Percentiles rank a stretch among this genome's conserved stretches.
Evolutionary conservation across 2,113 vertebrate species (phyloP).

Genomic region (Rhea pennata): DNA sequence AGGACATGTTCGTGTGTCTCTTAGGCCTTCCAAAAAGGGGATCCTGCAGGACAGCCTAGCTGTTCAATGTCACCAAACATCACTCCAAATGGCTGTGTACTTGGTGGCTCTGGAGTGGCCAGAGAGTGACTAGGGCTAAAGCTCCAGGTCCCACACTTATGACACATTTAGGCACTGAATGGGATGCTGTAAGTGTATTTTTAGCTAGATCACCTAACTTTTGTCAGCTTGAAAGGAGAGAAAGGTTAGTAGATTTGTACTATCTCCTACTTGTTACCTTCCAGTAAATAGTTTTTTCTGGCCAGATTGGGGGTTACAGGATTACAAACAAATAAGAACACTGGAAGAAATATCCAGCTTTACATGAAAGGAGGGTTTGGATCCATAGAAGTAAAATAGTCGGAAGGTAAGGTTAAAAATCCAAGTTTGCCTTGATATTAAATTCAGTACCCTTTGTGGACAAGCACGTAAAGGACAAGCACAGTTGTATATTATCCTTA

Average conservation of each 20-base stretch:
- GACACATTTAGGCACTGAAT: neutral
- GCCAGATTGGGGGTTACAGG: neutral
- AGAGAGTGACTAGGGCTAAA: neutral
- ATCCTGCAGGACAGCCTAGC: neutral
- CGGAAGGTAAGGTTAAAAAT: neutral
- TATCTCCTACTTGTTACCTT: neutral
- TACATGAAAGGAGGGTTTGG: neutral
- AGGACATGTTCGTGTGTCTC: rapidly evolving
- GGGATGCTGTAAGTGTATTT: neutral
- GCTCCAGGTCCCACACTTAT: neutral
- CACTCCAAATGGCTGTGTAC: neutral
- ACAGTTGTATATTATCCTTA: neutral
- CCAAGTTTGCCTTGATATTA: neutral
- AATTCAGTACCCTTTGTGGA: neutral
- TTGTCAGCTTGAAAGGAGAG: neutral
- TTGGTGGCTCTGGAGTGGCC: neutral
- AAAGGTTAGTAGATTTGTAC: neutral
- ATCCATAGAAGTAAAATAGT: neutral
- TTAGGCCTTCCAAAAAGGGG: neutral
- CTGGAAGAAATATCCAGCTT: neutral
- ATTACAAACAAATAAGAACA: neutral
- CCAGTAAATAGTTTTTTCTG: neutral
- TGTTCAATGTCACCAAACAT: neutral
- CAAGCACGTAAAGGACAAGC: neutral
- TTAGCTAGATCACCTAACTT: neutral